These are phyloP conservation scores for Maniola hyperantus DNA, from an alignment of 2,888 invertebrate genomes.

Conservation along the genomic window DNA sequence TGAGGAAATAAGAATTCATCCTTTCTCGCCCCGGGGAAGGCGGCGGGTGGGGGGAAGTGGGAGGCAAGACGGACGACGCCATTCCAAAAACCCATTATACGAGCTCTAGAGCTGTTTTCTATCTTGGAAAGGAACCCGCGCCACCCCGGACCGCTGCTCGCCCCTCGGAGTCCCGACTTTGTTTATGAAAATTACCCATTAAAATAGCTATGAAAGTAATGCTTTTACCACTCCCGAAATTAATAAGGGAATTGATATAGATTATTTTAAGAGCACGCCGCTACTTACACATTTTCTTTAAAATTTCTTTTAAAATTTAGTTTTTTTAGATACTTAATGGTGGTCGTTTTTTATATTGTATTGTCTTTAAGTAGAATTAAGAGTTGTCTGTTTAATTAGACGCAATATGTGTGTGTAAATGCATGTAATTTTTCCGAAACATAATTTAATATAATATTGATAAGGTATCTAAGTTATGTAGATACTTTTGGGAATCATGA, in stretches of 20 bases:
- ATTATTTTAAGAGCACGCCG: constrained; percentile 57
- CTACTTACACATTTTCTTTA: constrained; percentile 16
- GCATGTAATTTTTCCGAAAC: no score
- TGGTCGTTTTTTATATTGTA: neutral
- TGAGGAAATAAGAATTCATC: constrained; percentile 84
- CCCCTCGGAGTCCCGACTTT: constrained; percentile 77
- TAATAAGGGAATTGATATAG: constrained; percentile 82
- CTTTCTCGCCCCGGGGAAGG: constrained; percentile 73
- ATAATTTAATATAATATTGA: no score
- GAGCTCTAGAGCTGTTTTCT: constrained; percentile 85
- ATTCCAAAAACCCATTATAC: constrained; percentile 88
- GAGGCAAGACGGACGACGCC: constrained; percentile 86
- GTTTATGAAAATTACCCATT: constrained; percentile 83
- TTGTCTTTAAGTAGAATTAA: neutral
- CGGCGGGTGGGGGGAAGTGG: constrained; percentile 48
- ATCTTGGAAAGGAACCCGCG: constrained; percentile 76
- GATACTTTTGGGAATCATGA: no score
- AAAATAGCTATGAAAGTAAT: constrained; percentile 82
- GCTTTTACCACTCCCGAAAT: constrained; percentile 79
- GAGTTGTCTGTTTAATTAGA: no score
- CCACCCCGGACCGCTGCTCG: constrained; percentile 52
- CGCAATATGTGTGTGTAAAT: no score
- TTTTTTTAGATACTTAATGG: no score
- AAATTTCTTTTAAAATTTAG: neutral
- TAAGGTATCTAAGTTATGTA: no score